Conservation (phyloP, 2,888 invertebrate species). For the Campaea margaritaria region DNA sequence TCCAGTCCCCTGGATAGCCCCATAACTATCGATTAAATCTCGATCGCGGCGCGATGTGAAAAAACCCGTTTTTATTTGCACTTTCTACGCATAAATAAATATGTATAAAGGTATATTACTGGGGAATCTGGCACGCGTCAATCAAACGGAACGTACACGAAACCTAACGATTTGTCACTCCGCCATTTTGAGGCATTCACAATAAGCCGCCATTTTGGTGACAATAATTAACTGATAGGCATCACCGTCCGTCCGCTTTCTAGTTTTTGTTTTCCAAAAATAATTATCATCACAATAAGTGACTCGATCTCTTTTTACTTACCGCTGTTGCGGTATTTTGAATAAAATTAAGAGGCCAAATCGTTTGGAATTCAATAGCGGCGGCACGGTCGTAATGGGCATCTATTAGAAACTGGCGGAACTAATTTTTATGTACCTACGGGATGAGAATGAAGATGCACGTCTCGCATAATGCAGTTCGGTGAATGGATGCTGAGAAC, state of each 20-base stretch:
- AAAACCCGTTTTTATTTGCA: constrained; percentile 81
- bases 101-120: constrained; percentile 76
- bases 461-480: constrained; percentile 31
- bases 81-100: constrained; percentile 83
- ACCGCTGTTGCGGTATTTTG: constrained; percentile 82
- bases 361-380: constrained; percentile 70
- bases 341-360: constrained; percentile 78
- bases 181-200: constrained; percentile 78
- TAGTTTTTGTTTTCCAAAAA: constrained; percentile 83
- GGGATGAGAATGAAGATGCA: constrained; percentile 43
- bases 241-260: constrained; percentile 79
- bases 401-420: constrained; percentile 69
- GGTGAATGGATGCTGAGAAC: constrained; percentile 36
- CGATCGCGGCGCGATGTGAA: constrained; percentile 71
- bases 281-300: constrained; percentile 84
- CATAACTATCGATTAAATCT: constrained; percentile 74
- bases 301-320: constrained; percentile 80
- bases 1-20: too few species aligned
- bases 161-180: constrained; percentile 81
- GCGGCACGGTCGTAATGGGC: constrained; percentile 63
- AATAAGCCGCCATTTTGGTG: constrained; percentile 82
- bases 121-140: constrained; percentile 83
- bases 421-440: constrained; percentile 60
- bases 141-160: constrained; percentile 79
- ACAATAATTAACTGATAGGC: constrained; percentile 84